Evolutionary conservation across 2,113 vertebrate species (phyloP).

Genomic region (Oreochromis tanganicae): DNA sequence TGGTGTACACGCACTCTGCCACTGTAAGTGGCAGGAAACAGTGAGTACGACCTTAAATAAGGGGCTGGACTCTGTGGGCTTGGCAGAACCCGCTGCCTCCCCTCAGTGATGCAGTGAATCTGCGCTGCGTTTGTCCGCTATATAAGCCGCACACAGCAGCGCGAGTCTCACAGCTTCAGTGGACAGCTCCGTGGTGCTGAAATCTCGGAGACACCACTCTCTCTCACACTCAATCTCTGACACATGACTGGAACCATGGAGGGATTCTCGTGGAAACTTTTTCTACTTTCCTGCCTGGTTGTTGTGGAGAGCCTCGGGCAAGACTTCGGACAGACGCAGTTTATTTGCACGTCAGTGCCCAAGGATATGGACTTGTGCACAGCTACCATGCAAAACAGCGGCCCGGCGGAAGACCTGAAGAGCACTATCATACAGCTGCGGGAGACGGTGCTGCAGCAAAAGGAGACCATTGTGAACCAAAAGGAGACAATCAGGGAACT

Average conservation of each 20-base stretch:
- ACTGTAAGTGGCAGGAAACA: not conserved
- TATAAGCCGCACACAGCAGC: slow-evolving; percentile 57
- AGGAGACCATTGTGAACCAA: slow-evolving; percentile 94
- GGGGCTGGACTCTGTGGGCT: slow-evolving; percentile 46
- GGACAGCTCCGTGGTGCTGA: slow-evolving; percentile 70
- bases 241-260: slow-evolving; percentile 46
- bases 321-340: slow-evolving; percentile 88
- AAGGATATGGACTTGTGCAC: slow-evolving; percentile 93
- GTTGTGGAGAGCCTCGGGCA: slow-evolving; percentile 68
- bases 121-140: slow-evolving; percentile 57
- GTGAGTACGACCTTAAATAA: slow-evolving; percentile 66
- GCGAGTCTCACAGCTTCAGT: slow-evolving; percentile 35
- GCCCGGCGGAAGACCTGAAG: slow-evolving; percentile 87
- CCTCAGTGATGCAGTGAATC: slow-evolving; percentile 52
- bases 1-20: not conserved
- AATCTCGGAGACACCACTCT: not conserved
- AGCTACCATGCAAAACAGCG: slow-evolving; percentile 83
- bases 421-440: slow-evolving; percentile 88
- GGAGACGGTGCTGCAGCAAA: slow-evolving; percentile 94
- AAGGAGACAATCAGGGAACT: slow-evolving; percentile 94
- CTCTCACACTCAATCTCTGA: not conserved
- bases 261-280: slow-evolving; percentile 71
- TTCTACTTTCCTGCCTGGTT: slow-evolving; percentile 67
- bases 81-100: slow-evolving; percentile 32
- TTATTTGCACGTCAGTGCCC: slow-evolving; percentile 97